Evolutionary conservation across 2,113 vertebrate species (phyloP).

Genomic region (Platycercus adscitus): DNA sequence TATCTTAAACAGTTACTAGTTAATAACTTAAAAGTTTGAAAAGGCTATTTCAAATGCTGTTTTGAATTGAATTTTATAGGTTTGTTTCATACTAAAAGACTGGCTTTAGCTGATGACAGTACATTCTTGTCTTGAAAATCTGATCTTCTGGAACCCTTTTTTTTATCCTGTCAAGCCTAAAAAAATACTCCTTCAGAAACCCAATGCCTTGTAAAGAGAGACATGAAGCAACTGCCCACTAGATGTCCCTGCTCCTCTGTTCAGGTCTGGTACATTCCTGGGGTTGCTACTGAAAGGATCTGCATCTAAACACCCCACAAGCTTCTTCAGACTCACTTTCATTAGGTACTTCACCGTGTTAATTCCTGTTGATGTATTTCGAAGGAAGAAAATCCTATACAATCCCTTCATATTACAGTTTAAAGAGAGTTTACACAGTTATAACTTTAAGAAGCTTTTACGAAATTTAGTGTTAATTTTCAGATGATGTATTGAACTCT

Average conservation of each 20-base stretch:
- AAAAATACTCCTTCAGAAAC: not conserved
- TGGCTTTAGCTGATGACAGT: not conserved
- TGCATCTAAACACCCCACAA: not conserved
- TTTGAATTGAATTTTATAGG: not conserved
- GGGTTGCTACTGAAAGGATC: not conserved
- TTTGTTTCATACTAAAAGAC: not conserved
- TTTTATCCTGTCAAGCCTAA: not conserved
- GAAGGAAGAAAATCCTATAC: not conserved
- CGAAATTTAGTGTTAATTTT: not conserved
- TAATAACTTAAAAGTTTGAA: not conserved
- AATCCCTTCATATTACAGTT: not conserved
- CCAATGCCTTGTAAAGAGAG: not conserved
- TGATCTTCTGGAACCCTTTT: not conserved
- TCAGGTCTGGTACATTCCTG: not conserved
- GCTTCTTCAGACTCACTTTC: not conserved
- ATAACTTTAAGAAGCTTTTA: not conserved
- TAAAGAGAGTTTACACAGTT: not conserved
- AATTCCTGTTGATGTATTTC: not conserved
- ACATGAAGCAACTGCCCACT: not conserved
- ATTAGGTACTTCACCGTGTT: not conserved
- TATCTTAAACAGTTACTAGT: not conserved
- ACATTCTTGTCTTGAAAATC: not conserved
- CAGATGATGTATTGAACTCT: not conserved
- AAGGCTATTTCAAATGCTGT: not conserved
- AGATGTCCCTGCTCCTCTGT: not conserved